These are phyloP conservation scores for Melieria crassipennis DNA, from an alignment of 2,888 invertebrate species.

Conservation along the genomic window DNA sequence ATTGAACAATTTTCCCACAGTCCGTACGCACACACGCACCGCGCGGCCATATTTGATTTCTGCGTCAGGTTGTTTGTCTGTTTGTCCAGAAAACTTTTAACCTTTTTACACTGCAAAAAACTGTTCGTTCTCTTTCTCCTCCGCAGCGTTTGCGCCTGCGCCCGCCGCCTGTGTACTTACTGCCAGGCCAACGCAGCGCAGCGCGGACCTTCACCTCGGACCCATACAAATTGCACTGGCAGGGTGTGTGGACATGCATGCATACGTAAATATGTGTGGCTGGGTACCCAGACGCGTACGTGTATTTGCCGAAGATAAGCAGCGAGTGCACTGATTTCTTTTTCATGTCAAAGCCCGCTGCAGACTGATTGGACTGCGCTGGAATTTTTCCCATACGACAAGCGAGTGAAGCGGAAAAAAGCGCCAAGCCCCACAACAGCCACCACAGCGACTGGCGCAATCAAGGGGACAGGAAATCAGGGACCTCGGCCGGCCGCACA, in stretches of 20 bases:
- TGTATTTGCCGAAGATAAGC: constrained; percentile 11
- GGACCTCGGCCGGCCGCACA: not conserved
- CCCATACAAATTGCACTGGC: not conserved
- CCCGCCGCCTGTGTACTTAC: not conserved
- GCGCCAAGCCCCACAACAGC: not conserved
- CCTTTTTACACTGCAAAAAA: not conserved
- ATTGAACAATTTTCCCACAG: constrained; percentile 63
- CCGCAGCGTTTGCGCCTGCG: not conserved
- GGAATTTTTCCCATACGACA: constrained; percentile 13
- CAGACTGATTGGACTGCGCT: not conserved
- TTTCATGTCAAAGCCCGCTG: constrained; percentile 1
- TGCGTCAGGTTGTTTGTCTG: not conserved
- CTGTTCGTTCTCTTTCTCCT: not conserved
- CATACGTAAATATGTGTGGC: not conserved
- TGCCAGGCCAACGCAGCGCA: not conserved
- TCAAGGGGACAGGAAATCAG: not conserved
- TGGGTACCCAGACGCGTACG: not conserved
- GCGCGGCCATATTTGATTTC: constrained; percentile 6
- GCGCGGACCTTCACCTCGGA: not conserved
- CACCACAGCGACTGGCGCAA: not conserved
- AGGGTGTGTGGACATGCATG: not conserved
- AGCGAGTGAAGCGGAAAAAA: constrained; percentile 16
- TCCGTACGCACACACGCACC: constrained; percentile 17
- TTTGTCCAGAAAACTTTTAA: constrained; percentile 2
- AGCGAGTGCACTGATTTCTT: constrained; percentile 9